These are phyloP conservation scores for Ataeniobius toweri DNA, from an alignment of 2,797 vertebrate species.

Conservation along the genomic window DNA sequence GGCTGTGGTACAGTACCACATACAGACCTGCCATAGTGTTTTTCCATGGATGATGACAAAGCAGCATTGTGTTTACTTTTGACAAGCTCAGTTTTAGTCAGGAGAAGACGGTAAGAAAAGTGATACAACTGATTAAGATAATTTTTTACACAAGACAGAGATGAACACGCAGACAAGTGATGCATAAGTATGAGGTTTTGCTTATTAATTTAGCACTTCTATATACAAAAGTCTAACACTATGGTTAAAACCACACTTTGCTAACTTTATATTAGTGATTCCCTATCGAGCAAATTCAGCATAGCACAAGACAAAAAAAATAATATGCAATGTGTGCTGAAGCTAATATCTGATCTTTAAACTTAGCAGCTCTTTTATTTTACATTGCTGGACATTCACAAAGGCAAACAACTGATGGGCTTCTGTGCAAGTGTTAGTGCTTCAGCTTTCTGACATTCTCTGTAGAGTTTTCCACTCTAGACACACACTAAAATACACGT, in stretches of 20 bases:
- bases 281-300: background rate
- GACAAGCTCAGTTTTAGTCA: background rate
- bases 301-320: conserved; percentile 11
- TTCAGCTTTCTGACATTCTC: conserved; percentile 45
- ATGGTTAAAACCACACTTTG: too few relatives aligned
- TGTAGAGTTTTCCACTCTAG: conserved; percentile 34
- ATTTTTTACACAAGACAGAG: background rate
- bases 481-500: conserved; percentile 28
- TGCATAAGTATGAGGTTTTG: background rate
- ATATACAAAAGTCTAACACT: background rate
- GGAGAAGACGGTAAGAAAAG: background rate
- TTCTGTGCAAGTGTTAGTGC: conserved; percentile 31
- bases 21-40: background rate
- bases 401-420: conserved; percentile 20
- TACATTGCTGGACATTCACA: conserved; percentile 13
- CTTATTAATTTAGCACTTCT: background rate
- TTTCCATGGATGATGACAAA: background rate
- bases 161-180: background rate
- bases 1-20: background rate
- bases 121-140: background rate
- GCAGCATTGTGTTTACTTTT: background rate
- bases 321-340: conserved; percentile 4
- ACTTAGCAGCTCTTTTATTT: conserved; percentile 25
- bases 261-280: conserved; percentile 2
- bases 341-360: conserved; percentile 25